Evolutionary conservation across 1,140 invertebrate genomes (phyloP).

Genomic region (Musca vetustissima): DNA sequence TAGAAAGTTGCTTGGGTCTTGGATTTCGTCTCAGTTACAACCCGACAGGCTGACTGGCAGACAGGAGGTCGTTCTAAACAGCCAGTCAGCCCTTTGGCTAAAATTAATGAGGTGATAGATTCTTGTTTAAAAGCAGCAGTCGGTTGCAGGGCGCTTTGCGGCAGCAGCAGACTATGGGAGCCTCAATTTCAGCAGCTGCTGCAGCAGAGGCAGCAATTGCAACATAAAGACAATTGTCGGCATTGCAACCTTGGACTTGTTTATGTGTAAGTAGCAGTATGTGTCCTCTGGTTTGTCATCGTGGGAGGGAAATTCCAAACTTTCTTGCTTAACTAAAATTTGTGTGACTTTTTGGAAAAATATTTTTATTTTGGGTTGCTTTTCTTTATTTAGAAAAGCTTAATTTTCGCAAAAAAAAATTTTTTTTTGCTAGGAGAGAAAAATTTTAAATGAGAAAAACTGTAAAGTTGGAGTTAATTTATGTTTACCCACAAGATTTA

Average conservation of each 20-base stretch:
- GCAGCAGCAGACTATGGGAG: too few species aligned
- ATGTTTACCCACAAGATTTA: too few species aligned
- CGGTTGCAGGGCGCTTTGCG: too few species aligned
- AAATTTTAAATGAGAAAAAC: too few species aligned
- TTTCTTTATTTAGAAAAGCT: too few species aligned
- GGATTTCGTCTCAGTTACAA: conserved; percentile 13
- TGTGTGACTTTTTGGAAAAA: conserved; percentile 23
- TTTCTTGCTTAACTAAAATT: conserved; percentile 7
- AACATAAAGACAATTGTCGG: too few species aligned
- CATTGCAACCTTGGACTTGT: background rate
- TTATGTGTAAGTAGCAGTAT: background rate
- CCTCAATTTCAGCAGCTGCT: too few species aligned
- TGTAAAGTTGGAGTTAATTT: too few species aligned
- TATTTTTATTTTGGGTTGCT: background rate
- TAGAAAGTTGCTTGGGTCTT: background rate
- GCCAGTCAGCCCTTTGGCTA: conserved; percentile 19
- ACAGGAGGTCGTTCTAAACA: too few species aligned
- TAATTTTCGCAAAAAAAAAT: too few species aligned
- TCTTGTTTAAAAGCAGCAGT: conserved; percentile 22
- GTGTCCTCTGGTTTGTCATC: background rate
- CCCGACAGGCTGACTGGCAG: background rate
- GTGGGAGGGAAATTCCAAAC: background rate
- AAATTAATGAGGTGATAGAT: conserved; percentile 33
- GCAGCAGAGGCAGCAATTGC: too few species aligned
- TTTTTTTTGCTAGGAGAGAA: too few species aligned